A percentile compares a stretch with the other conserved stretches of the same genome.
Evolutionary conservation across 2,797 vertebrate species (phyloP).

Genomic region (Ceryle rudis): DNA sequence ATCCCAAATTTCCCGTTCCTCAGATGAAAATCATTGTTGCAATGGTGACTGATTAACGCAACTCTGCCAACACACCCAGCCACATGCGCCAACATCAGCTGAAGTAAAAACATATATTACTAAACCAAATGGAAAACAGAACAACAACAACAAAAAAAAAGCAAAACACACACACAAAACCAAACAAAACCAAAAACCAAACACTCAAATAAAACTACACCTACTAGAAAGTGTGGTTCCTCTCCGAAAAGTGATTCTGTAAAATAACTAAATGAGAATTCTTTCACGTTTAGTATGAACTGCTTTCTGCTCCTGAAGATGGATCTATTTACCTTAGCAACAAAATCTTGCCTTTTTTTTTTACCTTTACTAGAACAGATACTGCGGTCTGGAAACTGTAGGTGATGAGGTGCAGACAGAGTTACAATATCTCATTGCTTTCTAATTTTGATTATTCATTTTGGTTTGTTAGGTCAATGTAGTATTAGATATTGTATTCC

Average conservation of each 20-base stretch:
- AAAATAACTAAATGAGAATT: neutral
- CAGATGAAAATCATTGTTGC: constrained; percentile 1
- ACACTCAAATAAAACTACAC: no score
- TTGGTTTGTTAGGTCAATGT: neutral
- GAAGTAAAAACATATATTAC: neutral
- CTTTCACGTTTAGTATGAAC: neutral
- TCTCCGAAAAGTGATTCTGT: neutral
- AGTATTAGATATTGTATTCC: neutral
- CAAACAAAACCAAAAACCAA: no score
- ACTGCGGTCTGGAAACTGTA: neutral
- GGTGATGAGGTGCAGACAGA: neutral
- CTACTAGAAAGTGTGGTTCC: neutral
- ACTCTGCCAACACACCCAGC: neutral
- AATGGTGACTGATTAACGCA: neutral
- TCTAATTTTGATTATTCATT: neutral
- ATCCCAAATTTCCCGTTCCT: neutral
- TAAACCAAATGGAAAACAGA: neutral
- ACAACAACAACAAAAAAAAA: no score
- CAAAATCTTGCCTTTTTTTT: neutral
- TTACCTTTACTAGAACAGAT: neutral
- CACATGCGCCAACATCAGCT: neutral
- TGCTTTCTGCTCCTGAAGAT: neutral
- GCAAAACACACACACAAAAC: no score
- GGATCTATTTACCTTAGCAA: neutral
- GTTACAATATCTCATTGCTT: neutral